Evolutionary conservation across 2,888 invertebrate species (phyloP), one percentile per base, ranked within the genome.

Genomic region (Apamea crenata): DNA sequence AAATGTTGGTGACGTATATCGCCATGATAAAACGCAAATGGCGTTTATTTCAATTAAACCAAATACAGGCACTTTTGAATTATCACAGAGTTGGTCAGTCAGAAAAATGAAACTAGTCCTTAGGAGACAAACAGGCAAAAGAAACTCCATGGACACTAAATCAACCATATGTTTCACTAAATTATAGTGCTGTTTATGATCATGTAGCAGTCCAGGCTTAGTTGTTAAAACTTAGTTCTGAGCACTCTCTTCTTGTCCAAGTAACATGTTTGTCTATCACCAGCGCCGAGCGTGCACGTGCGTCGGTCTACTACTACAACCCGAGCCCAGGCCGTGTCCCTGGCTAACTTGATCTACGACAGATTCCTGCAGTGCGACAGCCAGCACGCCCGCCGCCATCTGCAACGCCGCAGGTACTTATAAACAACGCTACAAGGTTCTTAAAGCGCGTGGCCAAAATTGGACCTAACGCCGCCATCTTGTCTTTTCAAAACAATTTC

Each of bases 351-450:
- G 80, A 88, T 93, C 2, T 96, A 95, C 86, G 96, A 96, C 81
- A 88, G 94, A 66, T 95, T 91, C 84, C 73, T 96, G 80, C 88
- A 84, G 3, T 96, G 96, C 83, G 95, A 95, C 50, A 95, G 92
- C 86, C 73, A 73, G 0, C 92, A 94, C 74, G 93, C 94, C 0
- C 92, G 94, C 8, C 91, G 90, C 1, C 93, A 92, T n/a, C 29
- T 94, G 40, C 88, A 91, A 14, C 88, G 92, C 2, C 94, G 94
- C 89, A 93, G 95, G 96, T 95, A 70, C 6, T 18, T 70, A 36
- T 12, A 32, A 47, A 36, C 32, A 70, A 18, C 53, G 6, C 18
- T 53, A 53, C 10, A 10, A 70, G 2, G 5, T 18, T 53, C 32
- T 32, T 69, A 32, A 32, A 25, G 25, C 25, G 32, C 32, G 32